These are phyloP conservation scores for Cosmopolites sordidus DNA, from an alignment of 2,888 invertebrate species.

Conservation along the genomic window DNA sequence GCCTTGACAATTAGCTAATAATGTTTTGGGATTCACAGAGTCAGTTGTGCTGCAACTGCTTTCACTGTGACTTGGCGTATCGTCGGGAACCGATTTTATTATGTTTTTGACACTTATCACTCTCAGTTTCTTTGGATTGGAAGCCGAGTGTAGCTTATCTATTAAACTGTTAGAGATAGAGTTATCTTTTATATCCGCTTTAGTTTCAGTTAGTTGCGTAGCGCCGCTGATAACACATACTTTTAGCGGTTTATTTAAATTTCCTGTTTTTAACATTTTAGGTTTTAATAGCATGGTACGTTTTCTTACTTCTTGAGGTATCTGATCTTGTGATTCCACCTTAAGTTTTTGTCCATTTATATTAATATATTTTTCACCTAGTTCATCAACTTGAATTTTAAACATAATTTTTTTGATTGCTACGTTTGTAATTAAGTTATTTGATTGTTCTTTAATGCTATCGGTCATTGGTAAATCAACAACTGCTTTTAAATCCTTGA, in stretches of 20 bases:
- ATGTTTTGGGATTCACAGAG: slow-evolving; percentile 8
- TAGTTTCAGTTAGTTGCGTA: slow-evolving; percentile 6
- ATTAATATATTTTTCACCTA: slow-evolving; percentile 33
- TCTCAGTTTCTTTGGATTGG: neutral
- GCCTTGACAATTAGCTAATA: neutral
- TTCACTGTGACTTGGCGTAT: slow-evolving; percentile 1
- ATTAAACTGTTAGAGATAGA: neutral
- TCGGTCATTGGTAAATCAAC: neutral
- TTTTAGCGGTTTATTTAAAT: slow-evolving; percentile 17
- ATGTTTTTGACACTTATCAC: slow-evolving; percentile 5
- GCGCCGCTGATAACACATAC: slow-evolving; percentile 15
- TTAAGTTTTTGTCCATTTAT: slow-evolving; percentile 34
- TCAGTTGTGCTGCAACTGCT: slow-evolving; percentile 1
- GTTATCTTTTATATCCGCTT: neutral
- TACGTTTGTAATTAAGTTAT: neutral
- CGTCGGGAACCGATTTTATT: slow-evolving; percentile 6
- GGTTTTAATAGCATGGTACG: slow-evolving; percentile 15
- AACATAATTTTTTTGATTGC: neutral
- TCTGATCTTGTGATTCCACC: slow-evolving; percentile 25
- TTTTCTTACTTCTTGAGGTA: slow-evolving; percentile 15
- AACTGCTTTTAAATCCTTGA: slow-evolving; percentile 12
- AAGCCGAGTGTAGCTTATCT: neutral
- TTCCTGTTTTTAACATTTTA: slow-evolving; percentile 10
- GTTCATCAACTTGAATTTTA: slow-evolving; percentile 8
- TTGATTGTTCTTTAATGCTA: neutral